A percentile compares a stretch with the other conserved stretches of the same genome.
phyloP scores from a whole-genome alignment of 2,113 vertebrate species.

The Perccottus glenii region DNA sequence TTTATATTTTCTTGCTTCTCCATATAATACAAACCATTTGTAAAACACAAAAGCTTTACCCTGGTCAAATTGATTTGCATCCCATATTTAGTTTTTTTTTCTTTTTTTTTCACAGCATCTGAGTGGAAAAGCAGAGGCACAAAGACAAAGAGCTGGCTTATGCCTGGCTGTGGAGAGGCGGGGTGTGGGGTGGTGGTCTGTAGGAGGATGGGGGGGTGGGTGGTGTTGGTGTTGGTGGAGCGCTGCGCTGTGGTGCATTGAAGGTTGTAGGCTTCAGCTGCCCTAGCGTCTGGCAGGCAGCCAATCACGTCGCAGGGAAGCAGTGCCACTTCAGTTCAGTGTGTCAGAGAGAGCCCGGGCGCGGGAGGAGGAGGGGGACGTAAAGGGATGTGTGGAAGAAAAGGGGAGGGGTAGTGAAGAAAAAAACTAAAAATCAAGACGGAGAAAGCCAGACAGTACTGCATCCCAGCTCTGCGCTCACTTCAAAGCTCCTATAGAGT shows the following conservation, averaged over 20 bases:
- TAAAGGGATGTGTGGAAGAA: conserved; percentile 20
- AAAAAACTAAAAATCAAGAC: neutral
- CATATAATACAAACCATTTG: too few relatives aligned
- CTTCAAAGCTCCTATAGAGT: conserved; percentile 1
- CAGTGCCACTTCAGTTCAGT: conserved; percentile 81
- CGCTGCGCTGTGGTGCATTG: conserved; percentile 66
- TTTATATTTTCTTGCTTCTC: too few relatives aligned
- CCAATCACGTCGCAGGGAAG: conserved; percentile 75
- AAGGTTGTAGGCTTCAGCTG: conserved; percentile 70
- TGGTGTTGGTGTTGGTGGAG: conserved; percentile 23
- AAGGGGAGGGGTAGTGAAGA: conserved; percentile 17
- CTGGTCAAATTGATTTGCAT: too few relatives aligned
- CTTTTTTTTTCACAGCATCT: neutral
- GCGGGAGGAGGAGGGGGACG: conserved; percentile 1
- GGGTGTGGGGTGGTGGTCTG: conserved; percentile 10
- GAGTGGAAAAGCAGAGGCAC: conserved; percentile 12
- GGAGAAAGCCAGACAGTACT: conserved; percentile 1
- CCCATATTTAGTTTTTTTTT: too few relatives aligned
- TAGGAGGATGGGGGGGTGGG: conserved; percentile 13
- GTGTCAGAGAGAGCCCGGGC: conserved; percentile 68
- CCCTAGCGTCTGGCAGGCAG: conserved; percentile 75
- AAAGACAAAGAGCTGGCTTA: conserved; percentile 46
- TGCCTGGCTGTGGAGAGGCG: conserved; percentile 18
- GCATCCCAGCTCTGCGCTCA: neutral
- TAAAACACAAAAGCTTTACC: too few relatives aligned